A percentile compares a stretch with the other conserved stretches of the same genome.
Evolutionary conservation across 1,140 invertebrate species (phyloP).

Genomic region (Saxidomus purpurata): DNA sequence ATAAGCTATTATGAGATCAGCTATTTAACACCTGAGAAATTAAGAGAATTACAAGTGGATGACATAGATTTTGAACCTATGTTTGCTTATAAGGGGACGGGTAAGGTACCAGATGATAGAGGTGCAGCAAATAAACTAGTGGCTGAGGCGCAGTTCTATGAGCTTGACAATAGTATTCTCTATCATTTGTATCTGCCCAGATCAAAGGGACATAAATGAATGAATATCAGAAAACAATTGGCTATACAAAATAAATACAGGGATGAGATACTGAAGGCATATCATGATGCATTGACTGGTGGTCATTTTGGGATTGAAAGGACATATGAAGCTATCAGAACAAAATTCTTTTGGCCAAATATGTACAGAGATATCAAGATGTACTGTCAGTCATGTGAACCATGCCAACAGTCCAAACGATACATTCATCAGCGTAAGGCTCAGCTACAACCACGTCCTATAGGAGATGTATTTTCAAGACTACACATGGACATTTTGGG

Average conservation of each 20-base stretch:
- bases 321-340: conserved; percentile 45
- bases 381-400: conserved; percentile 53
- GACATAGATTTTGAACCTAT: not conserved
- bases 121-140: conserved; percentile 10
- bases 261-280: conserved; percentile 13
- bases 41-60: conserved; percentile 18
- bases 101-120: conserved; percentile 10
- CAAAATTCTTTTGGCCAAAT: conserved; percentile 43
- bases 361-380: conserved; percentile 44
- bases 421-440: conserved; percentile 18
- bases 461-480: not conserved
- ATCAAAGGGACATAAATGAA: conserved; percentile 34
- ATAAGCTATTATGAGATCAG: conserved; percentile 11
- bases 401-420: conserved; percentile 40
- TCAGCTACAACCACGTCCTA: conserved; percentile 3
- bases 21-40: conserved; percentile 3
- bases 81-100: conserved; percentile 19
- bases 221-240: conserved; percentile 32
- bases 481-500: conserved; percentile 37
- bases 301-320: conserved; percentile 51
- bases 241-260: conserved; percentile 12
- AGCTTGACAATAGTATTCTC: conserved; percentile 28
- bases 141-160: conserved; percentile 28
- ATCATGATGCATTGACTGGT: conserved; percentile 56
- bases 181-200: conserved; percentile 52